Conservation (phyloP, 1,140 invertebrate species). For the Amyelois transitella region DNA sequence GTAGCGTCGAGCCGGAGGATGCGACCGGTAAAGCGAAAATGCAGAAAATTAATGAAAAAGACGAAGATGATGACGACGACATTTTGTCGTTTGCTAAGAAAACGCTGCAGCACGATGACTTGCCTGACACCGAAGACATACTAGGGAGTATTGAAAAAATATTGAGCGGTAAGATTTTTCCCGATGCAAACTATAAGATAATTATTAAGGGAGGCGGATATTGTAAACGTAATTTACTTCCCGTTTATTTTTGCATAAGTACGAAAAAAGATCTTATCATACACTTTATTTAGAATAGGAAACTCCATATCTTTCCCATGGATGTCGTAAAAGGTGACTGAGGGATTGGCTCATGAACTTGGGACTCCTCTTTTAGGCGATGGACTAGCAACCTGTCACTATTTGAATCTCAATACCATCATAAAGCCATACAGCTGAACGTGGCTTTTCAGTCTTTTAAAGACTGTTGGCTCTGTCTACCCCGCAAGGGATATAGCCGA, state of each 20-base stretch:
- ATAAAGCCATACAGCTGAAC: too few relatives aligned
- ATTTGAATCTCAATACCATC: too few relatives aligned
- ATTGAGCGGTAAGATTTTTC: slow-evolving; percentile 36
- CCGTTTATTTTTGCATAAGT: neutral
- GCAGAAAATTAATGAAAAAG: slow-evolving; percentile 47
- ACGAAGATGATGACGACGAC: slow-evolving; percentile 48
- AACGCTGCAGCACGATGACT: slow-evolving; percentile 43
- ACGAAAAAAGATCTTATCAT: neutral
- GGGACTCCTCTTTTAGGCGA: too few relatives aligned
- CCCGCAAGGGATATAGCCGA: too few relatives aligned
- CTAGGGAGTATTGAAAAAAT: slow-evolving; percentile 31
- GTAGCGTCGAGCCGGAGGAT: slow-evolving; percentile 38
- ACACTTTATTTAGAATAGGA: neutral
- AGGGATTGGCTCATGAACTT: too few relatives aligned
- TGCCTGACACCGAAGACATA: slow-evolving; percentile 59
- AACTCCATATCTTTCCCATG: too few relatives aligned
- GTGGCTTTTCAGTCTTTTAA: too few relatives aligned
- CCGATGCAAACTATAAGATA: too few relatives aligned
- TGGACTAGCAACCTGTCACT: too few relatives aligned
- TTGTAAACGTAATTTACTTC: neutral
- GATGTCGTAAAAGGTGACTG: too few relatives aligned
- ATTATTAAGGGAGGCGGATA: neutral
- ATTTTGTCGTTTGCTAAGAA: slow-evolving; percentile 58
- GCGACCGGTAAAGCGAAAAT: slow-evolving; percentile 38
- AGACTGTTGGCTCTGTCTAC: too few relatives aligned